phyloP scores from a whole-genome alignment of 1,140 invertebrate species.

The Diprion similis region DNA sequence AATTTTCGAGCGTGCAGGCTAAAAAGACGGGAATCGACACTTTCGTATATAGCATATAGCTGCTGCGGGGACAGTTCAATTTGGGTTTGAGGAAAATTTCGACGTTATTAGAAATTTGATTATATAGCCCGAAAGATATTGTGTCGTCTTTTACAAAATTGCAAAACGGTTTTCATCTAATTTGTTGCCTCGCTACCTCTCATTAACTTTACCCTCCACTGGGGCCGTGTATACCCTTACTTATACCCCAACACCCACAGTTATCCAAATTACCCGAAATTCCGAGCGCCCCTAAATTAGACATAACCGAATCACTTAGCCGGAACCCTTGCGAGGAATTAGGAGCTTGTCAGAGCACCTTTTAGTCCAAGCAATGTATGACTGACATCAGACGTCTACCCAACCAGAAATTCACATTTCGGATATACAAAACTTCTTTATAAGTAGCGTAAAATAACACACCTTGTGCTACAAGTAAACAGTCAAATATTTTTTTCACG shows the following conservation, averaged over 20 bases:
- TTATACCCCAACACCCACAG: no score
- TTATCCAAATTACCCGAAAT: not conserved
- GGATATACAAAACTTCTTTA: no score
- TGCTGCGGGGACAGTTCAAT: not conserved
- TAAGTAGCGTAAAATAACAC: no score
- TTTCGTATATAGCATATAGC: not conserved
- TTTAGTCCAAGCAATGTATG: not conserved
- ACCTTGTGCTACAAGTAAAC: no score
- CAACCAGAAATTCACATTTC: no score
- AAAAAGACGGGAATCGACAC: not conserved
- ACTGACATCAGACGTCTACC: not conserved
- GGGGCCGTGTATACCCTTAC: not conserved
- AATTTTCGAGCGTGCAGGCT: not conserved
- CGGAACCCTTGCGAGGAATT: not conserved
- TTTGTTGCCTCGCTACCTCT: constrained; percentile 4
- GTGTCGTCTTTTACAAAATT: not conserved
- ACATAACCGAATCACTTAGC: constrained; percentile 2
- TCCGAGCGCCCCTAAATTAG: not conserved
- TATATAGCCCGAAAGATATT: not conserved
- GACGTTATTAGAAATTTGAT: not conserved
- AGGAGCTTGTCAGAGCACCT: not conserved
- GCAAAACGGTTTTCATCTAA: constrained; percentile 1
- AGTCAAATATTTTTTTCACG: no score
- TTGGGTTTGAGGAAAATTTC: not conserved
- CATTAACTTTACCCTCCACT: not conserved